These are phyloP conservation scores for Enteromius paludinosus DNA, from an alignment of 2,797 vertebrate genomes.

Conservation along the genomic window DNA sequence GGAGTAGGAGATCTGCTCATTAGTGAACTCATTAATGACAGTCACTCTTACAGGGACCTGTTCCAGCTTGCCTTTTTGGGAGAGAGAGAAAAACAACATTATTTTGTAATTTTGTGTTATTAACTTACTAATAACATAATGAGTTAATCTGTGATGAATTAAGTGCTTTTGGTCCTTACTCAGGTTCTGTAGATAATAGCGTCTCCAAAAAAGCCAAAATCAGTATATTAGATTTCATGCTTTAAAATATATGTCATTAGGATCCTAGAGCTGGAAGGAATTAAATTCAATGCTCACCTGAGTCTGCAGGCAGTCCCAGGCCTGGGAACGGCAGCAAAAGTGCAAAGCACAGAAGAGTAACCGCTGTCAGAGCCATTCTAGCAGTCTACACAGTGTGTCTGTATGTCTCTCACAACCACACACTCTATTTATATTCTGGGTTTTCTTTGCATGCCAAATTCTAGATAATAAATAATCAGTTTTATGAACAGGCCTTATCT, in stretches of 20 bases:
- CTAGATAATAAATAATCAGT: constrained; percentile 1
- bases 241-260: background rate
- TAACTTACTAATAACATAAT: background rate
- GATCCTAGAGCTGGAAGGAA: background rate
- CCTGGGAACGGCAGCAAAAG: constrained; percentile 59
- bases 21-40: constrained; percentile 65
- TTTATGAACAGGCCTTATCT: constrained; percentile 24
- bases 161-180: background rate
- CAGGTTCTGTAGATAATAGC: background rate
- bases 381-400: constrained; percentile 5
- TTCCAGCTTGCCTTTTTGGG: constrained; percentile 28
- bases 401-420: background rate
- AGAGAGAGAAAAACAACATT: background rate
- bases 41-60: constrained; percentile 65
- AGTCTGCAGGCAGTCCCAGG: constrained; percentile 39
- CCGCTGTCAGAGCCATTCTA: constrained; percentile 60
- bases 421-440: constrained; percentile 35
- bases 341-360: constrained; percentile 56
- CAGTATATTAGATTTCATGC: background rate
- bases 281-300: constrained; percentile 55
- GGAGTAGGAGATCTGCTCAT: constrained; percentile 58
- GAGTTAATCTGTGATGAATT: background rate
- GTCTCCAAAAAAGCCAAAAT: background rate
- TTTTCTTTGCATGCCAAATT: background rate
- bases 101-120: background rate